Evolutionary conservation across 2,888 invertebrate species (phyloP), one percentile per base, ranked within the genome.

Genomic region (Tinea pellionella): DNA sequence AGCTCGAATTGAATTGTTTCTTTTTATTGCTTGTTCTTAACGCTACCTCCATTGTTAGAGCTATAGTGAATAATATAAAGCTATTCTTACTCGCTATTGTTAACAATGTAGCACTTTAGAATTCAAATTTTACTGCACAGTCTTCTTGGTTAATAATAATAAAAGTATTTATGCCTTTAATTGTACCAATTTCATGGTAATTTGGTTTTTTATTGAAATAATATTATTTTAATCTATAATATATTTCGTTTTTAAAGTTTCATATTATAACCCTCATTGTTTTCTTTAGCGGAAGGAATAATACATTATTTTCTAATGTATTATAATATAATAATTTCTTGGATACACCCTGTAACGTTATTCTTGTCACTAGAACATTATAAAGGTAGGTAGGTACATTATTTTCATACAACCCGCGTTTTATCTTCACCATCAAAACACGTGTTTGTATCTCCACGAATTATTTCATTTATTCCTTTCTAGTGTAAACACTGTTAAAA

Each of bases 381-480:
- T n/a, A n/a, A n/a, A n/a, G n/a, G n/a, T n/a, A n/a, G n/a, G 24
- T 19, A 57, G 2, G 19, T 32, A 15, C 32, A 57, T 16, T 2
- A 24, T 24, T 24, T 24, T 29, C 55, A n/a, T 55, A 15, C 57
- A 57, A 13, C 29, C 32, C 32, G 57, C 57, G 13, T 32, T 15
- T 72, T 75, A 74, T 75, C 73, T 64, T 61, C 55, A 53, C 60
- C 65, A 75, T 73, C 72, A 63, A 62, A 59, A 61, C 71, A 68
- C 72, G 64, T 64, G 70, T 57, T 24, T 73, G 73, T 72, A 74
- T 74, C 76, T 68, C 66, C 66, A 73, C 70, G 74, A 76, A 80
- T 80, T 76, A 80, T 80, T 80, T 78, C 74, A 78, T 80, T 78
- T 78, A 68, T 60, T 62, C 58, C 60, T 18, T 18, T 24, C 19